Base-by-base conservation (phyloP, 2,797 vertebrate species). In the Enteromius anoplus region DNA sequence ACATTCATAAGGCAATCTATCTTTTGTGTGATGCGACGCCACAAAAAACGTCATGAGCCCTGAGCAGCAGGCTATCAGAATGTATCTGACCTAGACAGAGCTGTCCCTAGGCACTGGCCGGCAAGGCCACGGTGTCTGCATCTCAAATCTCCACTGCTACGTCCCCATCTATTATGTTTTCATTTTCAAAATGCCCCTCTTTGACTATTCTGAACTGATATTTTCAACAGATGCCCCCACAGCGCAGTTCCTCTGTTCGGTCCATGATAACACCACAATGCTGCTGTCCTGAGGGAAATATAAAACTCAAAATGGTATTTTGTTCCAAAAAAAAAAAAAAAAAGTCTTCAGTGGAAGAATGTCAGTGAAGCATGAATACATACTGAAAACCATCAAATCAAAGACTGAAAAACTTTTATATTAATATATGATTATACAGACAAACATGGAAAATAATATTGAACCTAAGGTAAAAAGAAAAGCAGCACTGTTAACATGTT, bases 61-160 rank as follows among this genome's bases (percentile, higher is more conserved):
- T 23, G 53, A 75, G 72, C 72, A 26, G 19, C 71, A 65, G 71
- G 66, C 53, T 69, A 85, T 85, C 72, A 69, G 60, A 69, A 42
- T 23, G 29, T 72, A 53, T 70, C 40, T 76, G 80, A 51, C 12
- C 60, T 69, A 81, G 53, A 64, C 65, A 81, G 77, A 70, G 51
- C 55, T 78, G 51, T 84, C 86, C 51, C 66, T 77, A 79, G 81
- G 66, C 75, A 72, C 75, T 32, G 58, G 23, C 23, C 37, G 0
- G 58, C 66, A 45, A 71, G 68, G 47, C 80, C 58, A 78, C 66
- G 19, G 34, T 2, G 47, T 75, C 78, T 84, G 75, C 45, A 82
- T 78, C 76, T 85, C 37, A 78, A 82, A 69, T 53, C 53, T 53
- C 32, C 23, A 68, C 49, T 23, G 69, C 75, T 76, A 45, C 34